These are phyloP conservation scores for Ceyx erithaca DNA, from an alignment of 2,797 vertebrate genomes.

Conservation along the genomic window DNA sequence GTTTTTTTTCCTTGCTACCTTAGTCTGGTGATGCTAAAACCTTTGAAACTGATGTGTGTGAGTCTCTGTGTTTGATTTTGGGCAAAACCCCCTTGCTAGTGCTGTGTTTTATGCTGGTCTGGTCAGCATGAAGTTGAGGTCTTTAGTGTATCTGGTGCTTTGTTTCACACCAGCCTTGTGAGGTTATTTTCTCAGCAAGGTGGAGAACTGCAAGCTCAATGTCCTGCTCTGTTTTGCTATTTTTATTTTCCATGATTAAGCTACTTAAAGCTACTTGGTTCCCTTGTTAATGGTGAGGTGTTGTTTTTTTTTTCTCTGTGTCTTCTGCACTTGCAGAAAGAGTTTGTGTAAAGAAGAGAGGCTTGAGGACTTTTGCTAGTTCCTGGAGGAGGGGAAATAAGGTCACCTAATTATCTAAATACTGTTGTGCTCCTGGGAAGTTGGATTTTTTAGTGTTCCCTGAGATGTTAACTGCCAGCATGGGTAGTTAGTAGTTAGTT, in stretches of 20 bases:
- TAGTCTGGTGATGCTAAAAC: background rate
- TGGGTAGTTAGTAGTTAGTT: background rate
- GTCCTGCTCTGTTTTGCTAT: accelerated
- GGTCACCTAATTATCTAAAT: background rate
- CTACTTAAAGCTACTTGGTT: background rate
- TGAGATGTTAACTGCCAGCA: background rate
- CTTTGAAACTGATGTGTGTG: accelerated
- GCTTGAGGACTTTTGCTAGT: background rate
- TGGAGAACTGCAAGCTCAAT: background rate
- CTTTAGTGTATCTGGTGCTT: background rate
- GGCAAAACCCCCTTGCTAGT: accelerated
- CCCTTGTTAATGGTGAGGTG: background rate
- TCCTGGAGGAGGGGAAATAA: background rate
- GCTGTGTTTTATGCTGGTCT: background rate
- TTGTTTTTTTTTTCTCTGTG: accelerated
- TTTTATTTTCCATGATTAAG: background rate
- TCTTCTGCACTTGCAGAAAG: background rate
- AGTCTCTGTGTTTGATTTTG: accelerated
- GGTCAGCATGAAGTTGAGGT: background rate
- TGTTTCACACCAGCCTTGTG: accelerated
- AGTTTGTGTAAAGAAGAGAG: background rate
- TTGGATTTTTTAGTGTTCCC: background rate
- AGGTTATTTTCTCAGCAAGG: background rate
- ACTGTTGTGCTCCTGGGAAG: background rate
- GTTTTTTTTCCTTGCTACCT: accelerated